phyloP scores from a whole-genome alignment of 2,888 invertebrate species.

The Tetheella fluctuosa region DNA sequence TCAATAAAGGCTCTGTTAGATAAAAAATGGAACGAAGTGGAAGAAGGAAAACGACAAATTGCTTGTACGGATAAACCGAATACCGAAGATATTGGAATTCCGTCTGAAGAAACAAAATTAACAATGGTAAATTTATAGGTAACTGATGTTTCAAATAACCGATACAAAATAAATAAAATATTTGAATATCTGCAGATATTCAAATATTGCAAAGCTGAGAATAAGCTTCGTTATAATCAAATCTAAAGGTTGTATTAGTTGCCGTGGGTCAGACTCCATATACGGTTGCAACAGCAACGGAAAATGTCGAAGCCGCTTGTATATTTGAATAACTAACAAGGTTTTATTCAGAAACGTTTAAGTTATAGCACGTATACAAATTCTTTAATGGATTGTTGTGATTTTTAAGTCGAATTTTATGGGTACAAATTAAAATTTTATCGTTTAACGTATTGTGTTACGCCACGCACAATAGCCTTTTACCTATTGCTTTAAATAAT shows the following conservation, averaged over 20 bases:
- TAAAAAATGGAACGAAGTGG: not conserved
- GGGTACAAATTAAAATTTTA: conserved; percentile 3
- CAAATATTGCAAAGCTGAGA: conserved; percentile 10
- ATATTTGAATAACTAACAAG: conserved; percentile 32
- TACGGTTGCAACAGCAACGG: conserved; percentile 26
- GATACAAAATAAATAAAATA: not conserved
- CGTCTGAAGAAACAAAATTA: not conserved
- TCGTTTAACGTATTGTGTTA: not conserved
- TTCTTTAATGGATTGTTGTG: not conserved
- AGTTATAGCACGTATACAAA: conserved; percentile 13
- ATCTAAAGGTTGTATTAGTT: conserved; percentile 7
- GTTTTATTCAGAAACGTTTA: conserved; percentile 12
- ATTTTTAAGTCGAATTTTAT: not conserved
- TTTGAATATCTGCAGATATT: conserved; percentile 8
- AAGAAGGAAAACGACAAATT: conserved; percentile 4
- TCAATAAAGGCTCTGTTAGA: not conserved
- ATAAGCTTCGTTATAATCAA: not conserved
- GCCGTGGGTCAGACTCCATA: conserved; percentile 25
- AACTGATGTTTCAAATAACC: not conserved
- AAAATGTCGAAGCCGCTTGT: conserved; percentile 25
- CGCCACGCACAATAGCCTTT: not conserved
- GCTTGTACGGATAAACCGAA: not conserved
- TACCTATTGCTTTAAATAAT: not conserved
- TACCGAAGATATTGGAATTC: not conserved
- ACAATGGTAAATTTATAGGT: not conserved